Conservation (phyloP, 1,140 invertebrate genomes). For the Phenacoccus solenopsis region DNA sequence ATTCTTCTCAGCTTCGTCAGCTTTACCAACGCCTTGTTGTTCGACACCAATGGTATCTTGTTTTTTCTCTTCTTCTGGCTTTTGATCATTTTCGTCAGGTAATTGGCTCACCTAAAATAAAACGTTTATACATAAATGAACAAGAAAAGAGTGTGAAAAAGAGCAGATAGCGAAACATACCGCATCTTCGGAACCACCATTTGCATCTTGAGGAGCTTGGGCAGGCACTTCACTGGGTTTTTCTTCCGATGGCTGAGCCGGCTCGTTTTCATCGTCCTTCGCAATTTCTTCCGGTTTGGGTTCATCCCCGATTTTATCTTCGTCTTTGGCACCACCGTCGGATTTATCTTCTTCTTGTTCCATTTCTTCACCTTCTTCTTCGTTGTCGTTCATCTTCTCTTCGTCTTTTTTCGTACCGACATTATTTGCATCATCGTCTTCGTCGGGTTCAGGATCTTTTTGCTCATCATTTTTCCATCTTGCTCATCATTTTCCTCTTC, state of each 20-base stretch:
- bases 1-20: slow-evolving; percentile 41
- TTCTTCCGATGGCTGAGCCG: slow-evolving; percentile 43
- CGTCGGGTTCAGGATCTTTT: slow-evolving; percentile 26
- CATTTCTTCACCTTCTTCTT: slow-evolving; percentile 28
- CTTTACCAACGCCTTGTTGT: slow-evolving; percentile 44
- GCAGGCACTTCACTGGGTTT: slow-evolving; percentile 37
- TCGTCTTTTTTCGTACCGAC: slow-evolving; percentile 25
- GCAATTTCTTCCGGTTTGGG: slow-evolving; percentile 32
- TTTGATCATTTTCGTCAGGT: slow-evolving; percentile 18
- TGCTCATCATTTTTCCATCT: slow-evolving; percentile 23
- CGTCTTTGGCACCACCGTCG: slow-evolving; percentile 30
- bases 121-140: not conserved
- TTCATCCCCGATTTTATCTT: slow-evolving; percentile 32
- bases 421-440: slow-evolving; percentile 29
- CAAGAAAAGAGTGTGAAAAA: not conserved
- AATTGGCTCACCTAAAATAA: not conserved
- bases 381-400: slow-evolving; percentile 23
- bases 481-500: slow-evolving; percentile 25
- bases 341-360: slow-evolving; percentile 26
- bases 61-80: slow-evolving; percentile 18
- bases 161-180: slow-evolving; percentile 21
- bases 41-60: slow-evolving; percentile 30
- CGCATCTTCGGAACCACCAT: slow-evolving; percentile 30
- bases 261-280: slow-evolving; percentile 36
- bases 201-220: slow-evolving; percentile 27